Base-by-base conservation (phyloP, 2,797 vertebrate genomes). In the Philypnodon macrostomus region DNA sequence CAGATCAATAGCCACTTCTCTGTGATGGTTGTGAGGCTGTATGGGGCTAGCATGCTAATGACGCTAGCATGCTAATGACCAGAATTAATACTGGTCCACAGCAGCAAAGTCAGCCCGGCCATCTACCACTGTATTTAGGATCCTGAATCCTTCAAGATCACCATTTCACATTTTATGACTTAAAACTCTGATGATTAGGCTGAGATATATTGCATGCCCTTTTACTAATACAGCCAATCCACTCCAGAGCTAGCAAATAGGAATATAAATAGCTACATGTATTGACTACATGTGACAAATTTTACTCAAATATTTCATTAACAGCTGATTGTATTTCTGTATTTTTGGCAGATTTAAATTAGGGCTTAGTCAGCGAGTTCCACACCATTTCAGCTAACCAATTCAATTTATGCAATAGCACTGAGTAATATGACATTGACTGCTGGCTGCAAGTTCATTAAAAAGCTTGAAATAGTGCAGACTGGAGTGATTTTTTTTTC, bases 1-100 rank as follows among this genome's bases (percentile, higher is more conserved):
- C 68, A 24, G 77, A 85, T 87, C 82, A 80, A 83, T 86, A 81
- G 66, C 58, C 47, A 51, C 77, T 62, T 76, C 63, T 79, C 64
- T 79, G 76, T 73, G 81, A 85, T 87, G 80, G 80, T 75, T 79
- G 67, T 78, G 64, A 17, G 7, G 19, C 47, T 52, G 21, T 23
- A 52, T 23, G 62, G 45, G 38, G 56, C 59, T n/a, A n/a, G n/a
- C n/a, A n/a, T n/a, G n/a, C n/a, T n/a, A n/a, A 30, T 16, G 26
- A 5, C 13, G 49, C 53, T 53, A 49, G 67, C 64, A 66, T 74
- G 66, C 62, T 47, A 47, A 47, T 47, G 31, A 47, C 40, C 21
- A 23, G 21, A 23, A 23, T 23, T 23, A 23, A 23, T 23, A n/a
- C n/a, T n/a, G n/a, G n/a, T n/a, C n/a, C n/a, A n/a, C n/a, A n/a